These are phyloP conservation scores for Tangara arthus DNA, from an alignment of 2,797 vertebrate species.

Conservation along the genomic window DNA sequence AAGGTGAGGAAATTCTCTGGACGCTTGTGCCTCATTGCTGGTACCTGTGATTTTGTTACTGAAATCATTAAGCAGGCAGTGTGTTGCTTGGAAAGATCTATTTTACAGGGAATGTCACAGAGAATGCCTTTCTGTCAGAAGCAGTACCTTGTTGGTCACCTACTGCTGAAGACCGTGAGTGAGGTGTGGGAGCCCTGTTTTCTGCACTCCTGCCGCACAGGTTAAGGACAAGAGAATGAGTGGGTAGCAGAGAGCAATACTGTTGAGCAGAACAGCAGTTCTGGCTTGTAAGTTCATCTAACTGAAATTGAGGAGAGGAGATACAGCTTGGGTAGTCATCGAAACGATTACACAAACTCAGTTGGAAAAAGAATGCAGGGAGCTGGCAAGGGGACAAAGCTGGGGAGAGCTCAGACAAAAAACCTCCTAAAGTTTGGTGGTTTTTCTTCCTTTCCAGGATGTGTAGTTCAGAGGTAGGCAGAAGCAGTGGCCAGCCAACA, in stretches of 20 bases:
- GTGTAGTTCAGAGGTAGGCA: constrained; percentile 50
- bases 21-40: background rate
- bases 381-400: constrained; percentile 27
- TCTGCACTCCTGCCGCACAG: background rate
- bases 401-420: constrained; percentile 41
- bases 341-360: background rate
- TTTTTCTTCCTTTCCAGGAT: constrained; percentile 11
- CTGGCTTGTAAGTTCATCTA: background rate
- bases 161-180: background rate
- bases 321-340: background rate
- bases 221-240: background rate
- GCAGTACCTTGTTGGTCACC: background rate
- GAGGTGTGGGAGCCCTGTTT: background rate
- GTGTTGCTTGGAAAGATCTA: background rate
- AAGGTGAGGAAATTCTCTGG: background rate
- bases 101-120: background rate
- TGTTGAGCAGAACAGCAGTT: background rate
- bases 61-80: background rate
- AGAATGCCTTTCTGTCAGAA: background rate
- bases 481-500: constrained; percentile 59
- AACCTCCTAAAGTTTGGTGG: background rate
- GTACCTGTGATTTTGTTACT: background rate
- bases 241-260: background rate
- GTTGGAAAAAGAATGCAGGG: constrained; percentile 20
- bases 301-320: background rate